A percentile compares a stretch with the other conserved stretches of the same genome.
phyloP scores from a whole-genome alignment of 2,113 vertebrate species.

The Melanostigma gelatinosum region DNA sequence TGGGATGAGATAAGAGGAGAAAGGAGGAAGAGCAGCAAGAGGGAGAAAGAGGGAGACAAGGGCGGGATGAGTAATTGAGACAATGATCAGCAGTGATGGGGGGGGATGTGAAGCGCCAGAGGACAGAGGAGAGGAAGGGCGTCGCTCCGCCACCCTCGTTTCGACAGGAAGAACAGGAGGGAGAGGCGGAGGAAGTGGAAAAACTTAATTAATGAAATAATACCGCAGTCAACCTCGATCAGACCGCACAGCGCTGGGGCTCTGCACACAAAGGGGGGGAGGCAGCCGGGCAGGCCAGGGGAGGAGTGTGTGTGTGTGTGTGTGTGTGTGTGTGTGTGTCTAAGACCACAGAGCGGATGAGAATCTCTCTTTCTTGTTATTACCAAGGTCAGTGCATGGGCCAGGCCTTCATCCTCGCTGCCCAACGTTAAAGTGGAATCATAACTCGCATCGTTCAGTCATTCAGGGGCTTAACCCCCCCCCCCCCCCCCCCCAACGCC shows the following conservation, averaged over 20 bases:
- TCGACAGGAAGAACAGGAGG: slow-evolving; percentile 50
- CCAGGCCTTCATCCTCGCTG: slow-evolving; percentile 30
- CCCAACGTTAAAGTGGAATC: slow-evolving; percentile 11
- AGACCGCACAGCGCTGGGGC: slow-evolving; percentile 31
- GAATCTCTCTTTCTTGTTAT: slow-evolving; percentile 46
- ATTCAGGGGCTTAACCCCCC: background rate
- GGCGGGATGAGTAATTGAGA: slow-evolving; percentile 81
- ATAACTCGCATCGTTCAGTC: background rate
- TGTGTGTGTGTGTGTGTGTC: background rate
- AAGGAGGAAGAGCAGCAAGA: slow-evolving; percentile 37
- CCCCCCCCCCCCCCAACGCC: accelerated
- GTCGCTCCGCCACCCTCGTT: slow-evolving; percentile 55
- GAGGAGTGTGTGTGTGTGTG: slow-evolving; percentile 2
- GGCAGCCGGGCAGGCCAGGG: background rate
- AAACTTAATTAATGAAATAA: slow-evolving; percentile 75
- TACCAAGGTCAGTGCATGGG: slow-evolving; percentile 58
- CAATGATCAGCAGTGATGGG: slow-evolving; percentile 81
- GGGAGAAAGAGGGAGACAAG: slow-evolving; percentile 3
- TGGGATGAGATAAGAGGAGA: slow-evolving; percentile 65
- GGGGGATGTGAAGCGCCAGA: slow-evolving; percentile 62
- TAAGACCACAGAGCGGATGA: slow-evolving; percentile 46
- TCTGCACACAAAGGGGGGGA: slow-evolving; percentile 26
- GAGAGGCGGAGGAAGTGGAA: slow-evolving; percentile 55
- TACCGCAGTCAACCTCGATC: slow-evolving; percentile 69
- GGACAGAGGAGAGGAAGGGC: slow-evolving; percentile 66